Evolutionary conservation across 2,888 invertebrate genomes (phyloP), one percentile per base, ranked within the genome.

Genomic region (Oxystoma pomonae): DNA sequence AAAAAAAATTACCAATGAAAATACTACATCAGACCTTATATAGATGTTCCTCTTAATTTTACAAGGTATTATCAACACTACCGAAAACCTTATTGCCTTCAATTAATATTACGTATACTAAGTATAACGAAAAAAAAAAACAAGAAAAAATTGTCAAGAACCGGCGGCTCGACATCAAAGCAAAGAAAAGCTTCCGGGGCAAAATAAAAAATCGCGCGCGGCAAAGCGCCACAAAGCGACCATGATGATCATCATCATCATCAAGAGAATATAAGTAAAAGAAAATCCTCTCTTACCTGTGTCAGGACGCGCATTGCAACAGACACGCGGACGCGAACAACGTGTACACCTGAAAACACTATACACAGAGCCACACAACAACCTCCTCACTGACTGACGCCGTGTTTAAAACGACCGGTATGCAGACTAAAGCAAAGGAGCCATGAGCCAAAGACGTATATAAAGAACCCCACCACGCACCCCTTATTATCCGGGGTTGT

Each of bases 221-320:
- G 35, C 35, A 35, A 35, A 35, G 35, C 35, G 35, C 35, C 35
- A 35, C 35, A 35, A 35, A 35, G 35, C 35, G 35, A 3, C 12
- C 5, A 35, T 35, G 5, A 35, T 35, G 5, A 35, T 35, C 35
- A 35, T 35, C 35, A 35, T 35, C 12, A 35, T 35, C 35, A 35
- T 35, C 12, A 35, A 7, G 5, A 35, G 12, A 3, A 35, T n/a
- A 35, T 3, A 35, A 35, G 35, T 35, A 35, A 35, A 35, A 35
- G 35, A 35, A 35, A 35, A 35, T 35, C 35, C 12, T 35, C 35
- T 35, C 72, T 61, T 74, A 76, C 76, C 75, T 76, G 76, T 66
- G 71, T 69, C 65, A 74, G 70, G 67, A 70, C 70, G 73, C 74
- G 76, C 76, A 76, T 76, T 71, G 70, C 70, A 65, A 64, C 60